Evolutionary conservation across 2,113 vertebrate species (phyloP), one percentile per base, ranked within the genome.

Genomic region (Indicator indicator): DNA sequence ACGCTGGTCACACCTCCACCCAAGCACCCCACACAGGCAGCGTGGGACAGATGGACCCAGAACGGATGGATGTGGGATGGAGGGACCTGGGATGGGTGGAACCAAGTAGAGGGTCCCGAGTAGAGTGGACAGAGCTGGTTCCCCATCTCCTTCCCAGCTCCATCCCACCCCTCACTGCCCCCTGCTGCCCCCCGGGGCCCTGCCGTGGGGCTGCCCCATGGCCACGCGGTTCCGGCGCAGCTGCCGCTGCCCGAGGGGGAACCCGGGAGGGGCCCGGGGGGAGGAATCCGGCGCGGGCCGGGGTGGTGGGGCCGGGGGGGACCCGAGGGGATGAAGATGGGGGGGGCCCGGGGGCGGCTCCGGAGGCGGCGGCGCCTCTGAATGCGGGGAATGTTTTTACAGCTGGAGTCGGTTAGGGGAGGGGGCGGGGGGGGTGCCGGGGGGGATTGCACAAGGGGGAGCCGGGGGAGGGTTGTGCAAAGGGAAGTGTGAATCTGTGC

Each of bases 361-460:
- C 33, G 71, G 84, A 75, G 70, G 80, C 85, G 40, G 85, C 19
- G 80, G 48, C 50, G 84, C 69, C 89, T 93, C 95, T 97, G 97
- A 96, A 96, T 96, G 95, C 96, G 92, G 97, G 97, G 97, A 97
- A 97, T 97, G 97, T 97, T 97, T 97, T 94, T 97, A 96, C 97
- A 97, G 97, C 97, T 97, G 97, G 96, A 97, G 96, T 86, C 97
- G 92, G 97, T 97, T 96, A 97, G 96, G 89, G 95, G 93, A 93
- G 88, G 91, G n/a, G n/a, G 46, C 86, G 91, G 14, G 30, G 23
- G 64, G 68, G 56, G 38, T 21, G 63, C 5, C 16, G 24, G 44
- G n/a, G 32, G 44, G 89, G 91, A 16, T 28, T 32, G 56, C 17
- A 33, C 5, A 27, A 28, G 24, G 40, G 68, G 56, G 38, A 27